These are phyloP conservation scores for Anarhynchus alexandrinus DNA, from an alignment of 2,113 vertebrate genomes.

Conservation along the genomic window DNA sequence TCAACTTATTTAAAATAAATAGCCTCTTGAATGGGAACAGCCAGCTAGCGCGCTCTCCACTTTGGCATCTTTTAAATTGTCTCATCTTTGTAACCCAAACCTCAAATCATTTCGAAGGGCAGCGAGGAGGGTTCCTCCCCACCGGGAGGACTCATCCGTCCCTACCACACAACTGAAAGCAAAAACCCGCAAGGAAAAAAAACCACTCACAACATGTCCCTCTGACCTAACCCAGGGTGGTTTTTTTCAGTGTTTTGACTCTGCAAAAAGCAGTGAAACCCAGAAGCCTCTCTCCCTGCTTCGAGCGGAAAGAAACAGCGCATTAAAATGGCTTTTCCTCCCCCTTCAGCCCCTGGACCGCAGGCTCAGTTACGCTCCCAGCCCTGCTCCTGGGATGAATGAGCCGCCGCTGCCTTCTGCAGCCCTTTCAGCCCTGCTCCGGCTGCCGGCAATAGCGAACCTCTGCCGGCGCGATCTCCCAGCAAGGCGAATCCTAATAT, in stretches of 20 bases:
- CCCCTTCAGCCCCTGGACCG: not conserved
- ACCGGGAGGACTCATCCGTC: not conserved
- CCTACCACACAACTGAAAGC: not conserved
- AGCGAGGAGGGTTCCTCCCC: not conserved
- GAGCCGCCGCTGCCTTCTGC: not conserved
- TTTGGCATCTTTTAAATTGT: slow-evolving; percentile 30
- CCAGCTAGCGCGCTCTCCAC: not conserved
- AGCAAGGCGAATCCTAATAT: not conserved
- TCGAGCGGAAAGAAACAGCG: not conserved
- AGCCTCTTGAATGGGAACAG: slow-evolving; percentile 27
- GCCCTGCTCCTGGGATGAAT: not conserved
- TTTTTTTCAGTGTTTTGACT: not conserved
- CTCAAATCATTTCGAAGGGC: slow-evolving; percentile 29
- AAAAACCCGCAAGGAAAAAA: not conserved
- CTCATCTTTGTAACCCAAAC: slow-evolving; percentile 46
- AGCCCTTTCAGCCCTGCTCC: not conserved
- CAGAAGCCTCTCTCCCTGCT: not conserved
- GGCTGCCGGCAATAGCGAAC: not conserved
- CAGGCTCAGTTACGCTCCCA: not conserved
- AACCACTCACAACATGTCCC: not conserved
- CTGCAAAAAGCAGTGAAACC: not conserved
- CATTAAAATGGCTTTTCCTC: not conserved
- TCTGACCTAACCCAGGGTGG: not conserved
- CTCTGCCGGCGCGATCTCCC: not conserved
- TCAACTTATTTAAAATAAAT: slow-evolving; percentile 63